These are phyloP conservation scores for Acomys russatus DNA, from an alignment of 2,797 vertebrate species.

Conservation along the genomic window DNA sequence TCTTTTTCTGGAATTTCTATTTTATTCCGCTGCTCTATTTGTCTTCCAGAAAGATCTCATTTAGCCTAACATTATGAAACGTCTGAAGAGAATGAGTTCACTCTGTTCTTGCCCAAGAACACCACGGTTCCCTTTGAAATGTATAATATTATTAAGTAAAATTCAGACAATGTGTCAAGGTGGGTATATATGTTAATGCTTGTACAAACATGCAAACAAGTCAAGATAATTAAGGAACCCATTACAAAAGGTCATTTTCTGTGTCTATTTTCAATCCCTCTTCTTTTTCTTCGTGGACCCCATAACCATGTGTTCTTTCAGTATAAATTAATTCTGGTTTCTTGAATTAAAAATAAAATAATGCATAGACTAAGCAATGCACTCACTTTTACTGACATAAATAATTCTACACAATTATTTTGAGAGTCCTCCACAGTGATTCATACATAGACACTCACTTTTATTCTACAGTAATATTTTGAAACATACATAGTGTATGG, in stretches of 20 bases:
- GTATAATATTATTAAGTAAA: conserved; percentile 27
- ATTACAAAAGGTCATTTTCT: background rate
- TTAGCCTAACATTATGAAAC: conserved; percentile 70
- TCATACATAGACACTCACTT: background rate
- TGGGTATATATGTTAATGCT: background rate
- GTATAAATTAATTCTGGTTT: background rate
- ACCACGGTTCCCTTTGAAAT: background rate
- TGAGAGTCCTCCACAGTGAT: background rate
- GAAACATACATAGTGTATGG: background rate
- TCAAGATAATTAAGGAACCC: background rate
- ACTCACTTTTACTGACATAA: background rate
- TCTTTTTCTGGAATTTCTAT: conserved; percentile 71
- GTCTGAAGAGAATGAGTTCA: conserved; percentile 44
- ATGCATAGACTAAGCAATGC: background rate
- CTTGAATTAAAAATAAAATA: conserved; percentile 1
- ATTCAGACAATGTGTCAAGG: background rate
- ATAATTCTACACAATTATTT: background rate
- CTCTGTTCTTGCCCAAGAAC: conserved; percentile 67
- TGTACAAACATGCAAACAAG: background rate
- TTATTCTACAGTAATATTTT: background rate
- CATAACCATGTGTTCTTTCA: background rate
- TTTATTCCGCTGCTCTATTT: conserved; percentile 71
- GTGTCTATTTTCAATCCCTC: background rate
- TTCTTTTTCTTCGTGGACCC: background rate
- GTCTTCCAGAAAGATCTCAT: conserved; percentile 66